Base-by-base conservation (phyloP, 2,888 invertebrate genomes). In the Heliconius cydno region DNA sequence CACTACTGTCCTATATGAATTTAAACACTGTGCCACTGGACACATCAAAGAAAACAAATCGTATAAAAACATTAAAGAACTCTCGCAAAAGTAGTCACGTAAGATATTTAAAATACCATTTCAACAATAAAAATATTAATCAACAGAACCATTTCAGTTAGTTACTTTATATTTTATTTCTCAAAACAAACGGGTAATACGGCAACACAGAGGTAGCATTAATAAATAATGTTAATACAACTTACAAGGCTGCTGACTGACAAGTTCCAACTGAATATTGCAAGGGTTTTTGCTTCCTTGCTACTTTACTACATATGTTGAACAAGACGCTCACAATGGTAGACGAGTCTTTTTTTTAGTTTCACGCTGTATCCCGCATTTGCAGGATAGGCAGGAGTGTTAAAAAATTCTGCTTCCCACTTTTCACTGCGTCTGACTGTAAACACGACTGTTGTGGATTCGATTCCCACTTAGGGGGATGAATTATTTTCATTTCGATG, bases 221-320 rank as follows among this genome's bases (percentile, higher is more conserved):
- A 87, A 87, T 86, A 87, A 86, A 85, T 84, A 84, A 84, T 83
- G 82, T 79, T 82, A 77, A 84, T 70, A 81, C 75, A 83, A 85
- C 82, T 81, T 84, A 83, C 84, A 85, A 84, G 85, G 83, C 84
- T 87, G 87, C 86, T 87, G 88, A 88, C 88, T 89, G 88, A 88
- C 86, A 89, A 90, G 86, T 88, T 86, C 81, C 83, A 85, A 85
- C 82, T 89, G 87, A 90, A 90, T 89, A 90, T 90, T 89, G 86
- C 86, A 88, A 85, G 86, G 86, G 86, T 81, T 77, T 81, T 79
- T 79, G 65, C 81, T 77, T 67, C 74, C 46, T 46, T 13, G 74
- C 38, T 70, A 79, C 60, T 2, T 0, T 52, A 52, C 0, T 60
- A 60, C 77, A 77, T 71, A 73, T 70, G 70, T 63, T 52, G 57